Conservation (phyloP, 1,140 invertebrate genomes). For the Branchinecta lindahli region DNA sequence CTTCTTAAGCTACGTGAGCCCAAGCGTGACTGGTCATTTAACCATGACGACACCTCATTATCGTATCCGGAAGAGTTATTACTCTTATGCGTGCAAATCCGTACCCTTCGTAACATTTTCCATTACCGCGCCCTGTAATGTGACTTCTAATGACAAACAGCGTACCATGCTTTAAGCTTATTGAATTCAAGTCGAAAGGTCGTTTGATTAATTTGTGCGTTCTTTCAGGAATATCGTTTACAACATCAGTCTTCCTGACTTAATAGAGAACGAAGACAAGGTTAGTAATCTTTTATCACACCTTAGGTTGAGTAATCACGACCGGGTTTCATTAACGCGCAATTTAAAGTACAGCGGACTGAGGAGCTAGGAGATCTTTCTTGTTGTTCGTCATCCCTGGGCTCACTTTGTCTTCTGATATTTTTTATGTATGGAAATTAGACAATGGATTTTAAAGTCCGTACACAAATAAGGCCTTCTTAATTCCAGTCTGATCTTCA, state of each 20-base stretch:
- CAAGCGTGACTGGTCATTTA: no score
- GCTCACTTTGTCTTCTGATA: no score
- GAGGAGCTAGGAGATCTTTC: no score
- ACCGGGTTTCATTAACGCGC: no score
- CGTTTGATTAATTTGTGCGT: not conserved
- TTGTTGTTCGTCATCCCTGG: no score
- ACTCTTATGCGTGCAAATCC: not conserved
- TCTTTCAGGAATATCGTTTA: constrained; percentile 56
- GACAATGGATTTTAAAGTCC: no score
- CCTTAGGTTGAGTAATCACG: not conserved
- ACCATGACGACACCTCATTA: not conserved
- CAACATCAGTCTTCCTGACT: constrained; percentile 55
- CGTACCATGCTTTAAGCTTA: not conserved
- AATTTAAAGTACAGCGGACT: no score
- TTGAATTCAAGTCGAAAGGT: no score
- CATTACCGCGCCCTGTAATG: not conserved
- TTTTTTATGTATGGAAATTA: no score
- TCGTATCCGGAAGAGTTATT: not conserved
- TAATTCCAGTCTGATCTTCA: no score
- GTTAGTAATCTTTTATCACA: constrained; percentile 30
- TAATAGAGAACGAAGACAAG: constrained; percentile 43
- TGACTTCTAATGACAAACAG: not conserved
- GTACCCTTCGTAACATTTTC: not conserved
- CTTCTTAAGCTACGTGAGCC: no score
- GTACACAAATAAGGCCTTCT: no score